These are phyloP conservation scores for Nymphalis polychloros DNA, from an alignment of 2,888 invertebrate genomes.

Conservation along the genomic window DNA sequence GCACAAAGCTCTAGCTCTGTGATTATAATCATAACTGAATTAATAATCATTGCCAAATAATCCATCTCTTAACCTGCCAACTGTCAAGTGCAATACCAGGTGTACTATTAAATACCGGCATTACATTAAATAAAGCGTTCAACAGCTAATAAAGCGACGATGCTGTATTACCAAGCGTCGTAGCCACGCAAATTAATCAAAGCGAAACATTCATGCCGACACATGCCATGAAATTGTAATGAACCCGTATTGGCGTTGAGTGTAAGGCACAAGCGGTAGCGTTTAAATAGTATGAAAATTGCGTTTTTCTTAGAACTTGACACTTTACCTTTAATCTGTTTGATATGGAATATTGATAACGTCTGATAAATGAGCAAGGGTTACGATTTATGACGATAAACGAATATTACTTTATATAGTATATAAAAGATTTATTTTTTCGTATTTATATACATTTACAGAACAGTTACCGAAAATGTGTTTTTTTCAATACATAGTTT, in stretches of 20 bases:
- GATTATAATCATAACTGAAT: constrained; percentile 1
- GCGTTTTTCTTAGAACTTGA: not conserved
- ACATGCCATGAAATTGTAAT: constrained; percentile 80
- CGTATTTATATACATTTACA: no score
- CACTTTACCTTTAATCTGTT: no score
- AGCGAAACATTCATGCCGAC: constrained; percentile 80
- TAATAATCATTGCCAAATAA: constrained; percentile 20
- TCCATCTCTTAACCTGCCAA: not conserved
- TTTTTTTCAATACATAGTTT: no score
- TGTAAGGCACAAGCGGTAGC: constrained; percentile 13
- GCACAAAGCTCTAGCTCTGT: no score
- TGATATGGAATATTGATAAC: no score
- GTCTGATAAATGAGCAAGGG: no score
- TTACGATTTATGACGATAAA: no score
- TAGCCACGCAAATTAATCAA: constrained; percentile 73
- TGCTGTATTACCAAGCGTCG: constrained; percentile 34
- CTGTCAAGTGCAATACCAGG: constrained; percentile 25
- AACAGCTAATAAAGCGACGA: constrained; percentile 61
- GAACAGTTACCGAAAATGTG: no score
- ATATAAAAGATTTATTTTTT: no score
- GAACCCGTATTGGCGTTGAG: constrained; percentile 61
- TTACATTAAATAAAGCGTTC: constrained; percentile 49
- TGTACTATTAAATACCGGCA: constrained; percentile 31
- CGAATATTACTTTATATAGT: no score
- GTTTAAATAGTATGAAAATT: not conserved